These are phyloP conservation scores for Bedellia somnulentella DNA, from an alignment of 2,888 invertebrate species.

Conservation along the genomic window DNA sequence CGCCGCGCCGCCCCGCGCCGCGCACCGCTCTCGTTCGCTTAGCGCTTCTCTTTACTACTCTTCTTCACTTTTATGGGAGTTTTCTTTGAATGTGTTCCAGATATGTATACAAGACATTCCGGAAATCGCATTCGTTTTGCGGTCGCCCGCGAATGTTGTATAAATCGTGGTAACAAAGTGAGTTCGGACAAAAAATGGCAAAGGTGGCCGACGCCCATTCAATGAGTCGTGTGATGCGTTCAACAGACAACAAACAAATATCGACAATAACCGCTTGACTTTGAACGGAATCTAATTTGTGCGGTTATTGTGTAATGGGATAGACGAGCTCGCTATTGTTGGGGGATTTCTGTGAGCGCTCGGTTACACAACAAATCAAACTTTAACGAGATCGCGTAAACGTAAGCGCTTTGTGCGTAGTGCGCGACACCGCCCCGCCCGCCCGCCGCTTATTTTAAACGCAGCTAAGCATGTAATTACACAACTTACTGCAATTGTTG, in stretches of 20 bases:
- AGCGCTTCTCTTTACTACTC: too few species aligned
- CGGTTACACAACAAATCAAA: constrained; percentile 59
- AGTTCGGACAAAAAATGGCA: constrained; percentile 24
- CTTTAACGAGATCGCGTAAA: constrained; percentile 52
- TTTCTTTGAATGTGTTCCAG: too few species aligned
- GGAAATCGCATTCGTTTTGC: constrained; percentile 1
- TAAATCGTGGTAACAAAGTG: constrained; percentile 11
- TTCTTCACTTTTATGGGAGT: too few species aligned
- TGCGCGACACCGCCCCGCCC: constrained; percentile 18
- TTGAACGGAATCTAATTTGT: constrained; percentile 59
- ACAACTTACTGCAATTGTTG: constrained; percentile 28
- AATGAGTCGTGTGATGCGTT: constrained; percentile 44
- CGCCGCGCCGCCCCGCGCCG: constrained; percentile 18
- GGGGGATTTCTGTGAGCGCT: constrained; percentile 41
- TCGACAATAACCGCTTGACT: constrained; percentile 55
- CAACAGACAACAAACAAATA: constrained; percentile 44
- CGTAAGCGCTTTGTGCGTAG: constrained; percentile 21
- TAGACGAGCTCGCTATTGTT: constrained; percentile 31
- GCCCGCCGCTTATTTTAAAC: constrained; percentile 21
- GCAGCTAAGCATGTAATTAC: constrained; percentile 46
- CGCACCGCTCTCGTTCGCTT: constrained; percentile 36
- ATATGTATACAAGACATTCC: too few species aligned
- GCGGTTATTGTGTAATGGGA: constrained; percentile 56
- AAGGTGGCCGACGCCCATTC: constrained; percentile 46
- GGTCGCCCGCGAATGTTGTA: neutral